A percentile compares a stretch with the other conserved stretches of the same genome.
These are phyloP conservation scores for Eurypyga helias DNA, from an alignment of 2,113 vertebrate genomes.

Conservation along the genomic window DNA sequence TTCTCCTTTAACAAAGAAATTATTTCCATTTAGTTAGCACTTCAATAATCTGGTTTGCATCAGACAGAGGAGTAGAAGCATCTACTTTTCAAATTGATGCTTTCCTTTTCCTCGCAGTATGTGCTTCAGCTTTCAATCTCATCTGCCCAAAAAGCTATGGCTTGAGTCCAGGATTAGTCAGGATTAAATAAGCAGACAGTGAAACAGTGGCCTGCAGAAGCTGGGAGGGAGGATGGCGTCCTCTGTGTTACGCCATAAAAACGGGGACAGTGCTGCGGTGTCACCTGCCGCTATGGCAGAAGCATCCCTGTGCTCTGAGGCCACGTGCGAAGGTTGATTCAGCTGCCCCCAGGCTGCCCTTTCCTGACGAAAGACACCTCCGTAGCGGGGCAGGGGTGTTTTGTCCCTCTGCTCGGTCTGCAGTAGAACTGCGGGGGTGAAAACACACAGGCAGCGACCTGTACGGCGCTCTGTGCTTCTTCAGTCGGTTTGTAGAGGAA, in stretches of 20 bases:
- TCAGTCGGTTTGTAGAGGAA: not conserved
- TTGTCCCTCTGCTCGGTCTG: not conserved
- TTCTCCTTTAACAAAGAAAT: not conserved
- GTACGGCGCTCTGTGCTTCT: not conserved
- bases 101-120: not conserved
- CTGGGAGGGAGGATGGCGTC: not conserved
- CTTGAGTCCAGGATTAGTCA: not conserved
- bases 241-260: not conserved
- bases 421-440: not conserved
- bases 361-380: not conserved
- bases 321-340: not conserved
- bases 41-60: not conserved
- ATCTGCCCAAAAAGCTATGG: not conserved
- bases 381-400: accelerated
- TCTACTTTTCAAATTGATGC: not conserved
- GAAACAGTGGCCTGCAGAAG: not conserved
- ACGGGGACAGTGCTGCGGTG: not conserved
- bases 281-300: not conserved
- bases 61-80: not conserved
- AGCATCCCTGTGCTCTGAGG: not conserved
- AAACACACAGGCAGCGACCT: not conserved
- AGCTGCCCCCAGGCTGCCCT: not conserved
- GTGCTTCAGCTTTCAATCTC: not conserved
- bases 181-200: not conserved
- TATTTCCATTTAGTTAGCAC: not conserved